Base-by-base conservation (phyloP, 2,888 invertebrate genomes). In the Epinotia nisella region DNA sequence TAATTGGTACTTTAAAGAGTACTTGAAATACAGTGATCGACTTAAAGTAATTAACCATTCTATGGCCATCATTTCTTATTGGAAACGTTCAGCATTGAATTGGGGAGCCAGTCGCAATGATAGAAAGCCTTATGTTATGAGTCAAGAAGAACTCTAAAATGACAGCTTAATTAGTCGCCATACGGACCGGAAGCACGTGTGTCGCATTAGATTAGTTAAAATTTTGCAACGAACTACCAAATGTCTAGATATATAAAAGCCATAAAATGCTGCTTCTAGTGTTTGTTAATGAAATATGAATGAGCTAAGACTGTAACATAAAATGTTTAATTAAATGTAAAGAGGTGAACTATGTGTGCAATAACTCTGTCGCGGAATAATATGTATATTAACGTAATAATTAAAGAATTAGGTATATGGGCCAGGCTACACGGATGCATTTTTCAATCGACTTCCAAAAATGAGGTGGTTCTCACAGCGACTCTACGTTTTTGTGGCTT, bases 341-440 rank as follows among this genome's bases (percentile, higher is more conserved):
- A 39, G 56, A 64, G 64, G 62, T 64, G 56, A 70, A 70, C 58
- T 58, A 21, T 70, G 55, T 51, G 15, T 71, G 65, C 65, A 71
- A 29, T 7, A 29, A 71, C 21, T 39, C 51, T 35, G 45, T 71
- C 64, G 15, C 65, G 56, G 56, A 70, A 70, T 53, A 53, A 19
- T 60, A 19, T 13, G n/a, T 49, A 51, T 35, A 68, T 41, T 60
- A 59, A 70, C 41, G 70, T 58, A 70, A 62, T 58, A 70, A 64
- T 64, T 62, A 64, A 64, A 62, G 5, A 70, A 70, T 45, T 70
- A 45, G 58, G 70, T 64, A 71, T 71, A 19, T 71, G 58, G 64
- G 51, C 39, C 64, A 65, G 70, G 62, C 19, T 64, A 56, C 45
- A 3, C 49, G 29, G 62, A 70, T 41, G 55, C 35, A 58, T 35